Base-by-base conservation (phyloP, 1,140 invertebrate species). In the Drosophila sp. region DNA sequence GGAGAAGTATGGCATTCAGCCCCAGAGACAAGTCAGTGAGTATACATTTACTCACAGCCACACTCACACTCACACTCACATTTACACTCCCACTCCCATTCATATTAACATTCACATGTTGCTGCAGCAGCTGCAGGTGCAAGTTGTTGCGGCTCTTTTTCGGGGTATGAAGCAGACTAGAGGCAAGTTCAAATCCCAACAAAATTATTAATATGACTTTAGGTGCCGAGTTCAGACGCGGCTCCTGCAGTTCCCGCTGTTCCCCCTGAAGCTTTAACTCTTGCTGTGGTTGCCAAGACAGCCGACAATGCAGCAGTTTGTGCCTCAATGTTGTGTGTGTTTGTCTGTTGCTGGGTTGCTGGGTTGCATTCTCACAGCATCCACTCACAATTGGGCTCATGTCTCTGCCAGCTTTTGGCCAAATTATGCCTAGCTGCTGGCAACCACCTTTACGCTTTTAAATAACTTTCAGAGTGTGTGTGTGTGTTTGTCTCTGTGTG, bases 131-230 rank as follows among this genome's bases (percentile, higher is more conserved):
- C 57, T 45, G 36, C 29, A 46, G 36, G 43, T 69, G 70, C 58
- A 69, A 59, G 57, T 74, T 63, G 64, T 59, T 69, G 75, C 63
- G 51, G 64, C 59, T 71, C 41, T 34, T 38, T 8, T 11, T 13
- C 9, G 43, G 16, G 2, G 8, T 13, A 11, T 6, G 36, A 9
- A 27, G 21, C 21, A 21, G n/a, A n/a, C n/a, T 21, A 48, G 40
- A 18, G 54, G 56, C 62, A 75, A 65, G 74, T 66, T 81, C 65
- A 78, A 76, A 86, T 78, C 64, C 78, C 75, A 82, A 71, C 78
- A 82, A 87, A 87, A 87, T 87, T 87, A 89, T 87, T 89, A 87
- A 87, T 89, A 82, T 82, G 82, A 87, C 82, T 87, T 86, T 73
- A 65, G 78, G 72, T 74, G 65, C 57, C 43, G 65, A 74, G 65